These are phyloP conservation scores for Otolemur crassicaudatus DNA, from an alignment of 2,797 vertebrate genomes.

Conservation along the genomic window DNA sequence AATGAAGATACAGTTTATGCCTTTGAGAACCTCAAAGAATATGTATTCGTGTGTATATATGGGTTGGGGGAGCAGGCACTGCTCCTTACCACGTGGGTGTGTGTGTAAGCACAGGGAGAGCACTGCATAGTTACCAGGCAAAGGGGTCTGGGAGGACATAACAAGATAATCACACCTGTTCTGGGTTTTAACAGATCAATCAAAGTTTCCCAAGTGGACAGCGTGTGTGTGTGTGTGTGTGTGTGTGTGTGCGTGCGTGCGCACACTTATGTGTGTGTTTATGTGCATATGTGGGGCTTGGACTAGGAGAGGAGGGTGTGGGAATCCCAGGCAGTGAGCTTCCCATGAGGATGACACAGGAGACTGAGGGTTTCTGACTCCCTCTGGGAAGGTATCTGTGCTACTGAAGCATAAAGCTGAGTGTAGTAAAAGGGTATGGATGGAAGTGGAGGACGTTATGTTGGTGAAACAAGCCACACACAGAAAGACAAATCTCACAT, in stretches of 20 bases:
- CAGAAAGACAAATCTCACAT: too few species aligned
- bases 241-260: not conserved
- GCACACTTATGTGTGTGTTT: not conserved
- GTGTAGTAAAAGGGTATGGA: not conserved
- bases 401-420: not conserved
- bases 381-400: not conserved
- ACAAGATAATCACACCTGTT: not conserved
- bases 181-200: not conserved
- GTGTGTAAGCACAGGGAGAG: not conserved
- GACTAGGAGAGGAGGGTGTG: not conserved
- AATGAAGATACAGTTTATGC: not conserved
- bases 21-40: not conserved
- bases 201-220: not conserved
- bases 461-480: too few species aligned
- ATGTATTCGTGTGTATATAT: not conserved
- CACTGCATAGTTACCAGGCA: not conserved
- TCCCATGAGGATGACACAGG: not conserved
- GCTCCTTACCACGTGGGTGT: too few species aligned
- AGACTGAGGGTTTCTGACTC: not conserved
- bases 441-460: too few species aligned
- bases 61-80: not conserved
- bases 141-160: not conserved
- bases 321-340: not conserved
- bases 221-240: not conserved
- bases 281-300: not conserved